phyloP scores from a whole-genome alignment of 2,888 invertebrate genomes.

The Arge pagana region DNA sequence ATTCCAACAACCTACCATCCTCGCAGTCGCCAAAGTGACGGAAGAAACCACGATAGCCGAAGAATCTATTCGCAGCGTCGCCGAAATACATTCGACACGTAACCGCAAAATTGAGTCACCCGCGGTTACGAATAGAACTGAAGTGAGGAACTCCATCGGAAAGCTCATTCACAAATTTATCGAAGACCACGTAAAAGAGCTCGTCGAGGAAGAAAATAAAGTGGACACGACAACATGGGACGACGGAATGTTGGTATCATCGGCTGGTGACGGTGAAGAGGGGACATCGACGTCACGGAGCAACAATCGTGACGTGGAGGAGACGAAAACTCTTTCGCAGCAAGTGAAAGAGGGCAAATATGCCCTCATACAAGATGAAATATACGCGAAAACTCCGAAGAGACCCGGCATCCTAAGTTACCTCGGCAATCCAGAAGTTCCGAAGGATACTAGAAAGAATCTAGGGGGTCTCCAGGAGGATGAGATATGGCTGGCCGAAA shows the following conservation, averaged over 20 bases:
- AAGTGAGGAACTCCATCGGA: conserved; percentile 56
- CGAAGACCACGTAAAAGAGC: conserved; percentile 67
- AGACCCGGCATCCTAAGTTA: conserved; percentile 85
- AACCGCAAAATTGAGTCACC: too few species aligned
- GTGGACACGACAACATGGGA: conserved; percentile 37
- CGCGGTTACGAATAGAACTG: conserved; percentile 29
- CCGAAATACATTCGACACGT: neutral
- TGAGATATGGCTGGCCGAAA: conserved; percentile 90
- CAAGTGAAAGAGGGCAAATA: conserved; percentile 91
- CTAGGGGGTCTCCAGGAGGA: conserved; percentile 82
- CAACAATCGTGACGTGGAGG: conserved; percentile 67
- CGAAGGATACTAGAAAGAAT: conserved; percentile 78
- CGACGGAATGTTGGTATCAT: conserved; percentile 70
- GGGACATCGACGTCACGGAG: conserved; percentile 52
- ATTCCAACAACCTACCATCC: neutral
- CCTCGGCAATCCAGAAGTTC: conserved; percentile 78
- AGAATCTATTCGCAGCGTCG: conserved; percentile 2
- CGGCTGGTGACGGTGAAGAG: conserved; percentile 71
- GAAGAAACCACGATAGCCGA: neutral
- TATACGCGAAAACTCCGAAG: conserved; percentile 72
- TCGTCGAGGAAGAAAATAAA: conserved; percentile 9
- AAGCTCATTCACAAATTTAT: conserved; percentile 70
- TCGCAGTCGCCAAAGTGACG: neutral
- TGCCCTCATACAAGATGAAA: conserved; percentile 83
- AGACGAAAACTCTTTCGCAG: conserved; percentile 84